Evolutionary conservation across 2,113 vertebrate species (phyloP).

Genomic region (Athene cunicularia): DNA sequence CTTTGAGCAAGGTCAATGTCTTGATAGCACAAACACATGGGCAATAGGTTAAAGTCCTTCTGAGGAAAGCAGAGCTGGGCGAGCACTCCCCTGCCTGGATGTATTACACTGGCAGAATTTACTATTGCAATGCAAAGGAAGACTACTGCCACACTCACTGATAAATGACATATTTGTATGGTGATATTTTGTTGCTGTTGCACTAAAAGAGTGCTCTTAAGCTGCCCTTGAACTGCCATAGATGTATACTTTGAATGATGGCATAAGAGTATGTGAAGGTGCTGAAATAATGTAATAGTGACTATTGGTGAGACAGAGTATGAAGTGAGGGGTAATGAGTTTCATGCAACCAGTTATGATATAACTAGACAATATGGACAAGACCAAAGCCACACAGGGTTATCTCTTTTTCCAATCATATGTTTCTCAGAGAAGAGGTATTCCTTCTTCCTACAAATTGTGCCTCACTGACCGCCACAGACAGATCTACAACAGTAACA

Average conservation of each 20-base stretch:
- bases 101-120: not conserved
- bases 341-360: not conserved
- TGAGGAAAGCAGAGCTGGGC: not conserved
- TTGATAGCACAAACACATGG: not conserved
- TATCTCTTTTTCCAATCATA: not conserved
- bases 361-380: not conserved
- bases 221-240: not conserved
- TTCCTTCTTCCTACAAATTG: not conserved
- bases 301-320: not conserved
- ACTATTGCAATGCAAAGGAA: not conserved
- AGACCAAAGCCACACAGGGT: not conserved
- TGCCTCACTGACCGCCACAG: not conserved
- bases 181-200: not conserved
- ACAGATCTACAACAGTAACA: not conserved
- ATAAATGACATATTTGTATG: not conserved
- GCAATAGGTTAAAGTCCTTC: not conserved
- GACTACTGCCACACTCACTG: not conserved
- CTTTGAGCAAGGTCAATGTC: not conserved
- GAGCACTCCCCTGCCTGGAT: not conserved
- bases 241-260: not conserved
- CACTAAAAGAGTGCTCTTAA: not conserved
- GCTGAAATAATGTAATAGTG: not conserved
- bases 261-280: not conserved
- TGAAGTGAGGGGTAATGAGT: not conserved
- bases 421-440: not conserved